Percentiles rank a stretch among this genome's conserved stretches.
Conservation (phyloP, 2,113 vertebrate genomes). For the Lanius collurio region DNA sequence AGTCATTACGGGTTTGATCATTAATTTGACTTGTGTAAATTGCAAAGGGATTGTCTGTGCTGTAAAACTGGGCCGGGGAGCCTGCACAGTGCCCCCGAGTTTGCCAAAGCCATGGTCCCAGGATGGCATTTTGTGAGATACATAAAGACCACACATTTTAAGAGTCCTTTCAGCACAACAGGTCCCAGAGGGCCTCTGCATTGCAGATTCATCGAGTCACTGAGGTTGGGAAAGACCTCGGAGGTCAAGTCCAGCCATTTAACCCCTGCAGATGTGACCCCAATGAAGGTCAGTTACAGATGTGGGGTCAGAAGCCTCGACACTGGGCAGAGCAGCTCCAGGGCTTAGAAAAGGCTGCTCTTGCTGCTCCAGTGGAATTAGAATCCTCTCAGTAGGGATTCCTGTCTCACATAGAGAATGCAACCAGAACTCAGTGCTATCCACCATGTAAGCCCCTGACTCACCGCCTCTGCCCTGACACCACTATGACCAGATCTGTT, state of each 20-base stretch:
- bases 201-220: background rate
- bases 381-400: fast-evolving
- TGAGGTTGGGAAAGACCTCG: background rate
- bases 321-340: background rate
- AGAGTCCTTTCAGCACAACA: background rate
- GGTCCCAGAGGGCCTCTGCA: background rate
- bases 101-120: background rate
- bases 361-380: background rate
- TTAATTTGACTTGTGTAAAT: background rate
- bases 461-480: background rate
- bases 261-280: background rate
- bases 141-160: fast-evolving
- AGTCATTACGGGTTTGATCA: fast-evolving
- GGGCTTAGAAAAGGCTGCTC: background rate
- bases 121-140: background rate
- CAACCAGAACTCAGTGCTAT: background rate
- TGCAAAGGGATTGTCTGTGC: background rate
- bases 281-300: background rate
- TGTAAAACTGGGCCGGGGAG: fast-evolving
- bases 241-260: background rate
- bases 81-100: background rate
- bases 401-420: background rate
- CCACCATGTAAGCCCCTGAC: background rate
- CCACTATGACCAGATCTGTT: background rate
- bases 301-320: background rate